phyloP scores from a whole-genome alignment of 2,113 vertebrate genomes.

The Misgurnus mizolepis region DNA sequence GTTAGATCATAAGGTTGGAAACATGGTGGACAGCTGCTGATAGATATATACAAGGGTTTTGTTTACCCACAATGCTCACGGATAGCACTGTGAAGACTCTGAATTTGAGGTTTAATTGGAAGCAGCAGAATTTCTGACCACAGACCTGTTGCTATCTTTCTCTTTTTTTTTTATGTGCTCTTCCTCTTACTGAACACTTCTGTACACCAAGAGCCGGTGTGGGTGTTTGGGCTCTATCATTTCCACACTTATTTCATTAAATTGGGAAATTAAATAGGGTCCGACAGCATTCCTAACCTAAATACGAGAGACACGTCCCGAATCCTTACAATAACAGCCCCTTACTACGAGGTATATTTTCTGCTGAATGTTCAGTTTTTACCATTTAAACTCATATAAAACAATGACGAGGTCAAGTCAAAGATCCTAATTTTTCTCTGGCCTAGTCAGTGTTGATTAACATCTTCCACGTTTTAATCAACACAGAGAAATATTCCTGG shows the following conservation, averaged over 20 bases:
- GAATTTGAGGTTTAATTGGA: not conserved
- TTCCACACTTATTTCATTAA: constrained; percentile 9
- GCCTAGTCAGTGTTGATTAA: constrained; percentile 54
- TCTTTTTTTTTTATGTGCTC: not conserved
- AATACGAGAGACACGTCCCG: constrained; percentile 28
- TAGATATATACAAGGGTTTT: not conserved
- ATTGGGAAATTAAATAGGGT: constrained; percentile 32
- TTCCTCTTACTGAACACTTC: not conserved
- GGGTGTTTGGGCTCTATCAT: constrained; percentile 12
- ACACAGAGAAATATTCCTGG: constrained; percentile 47
- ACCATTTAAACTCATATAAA: constrained; percentile 41
- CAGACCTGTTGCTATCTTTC: too few relatives aligned
- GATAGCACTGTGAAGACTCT: not conserved
- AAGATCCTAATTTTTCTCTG: constrained; percentile 39
- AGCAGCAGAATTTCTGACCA: too few relatives aligned
- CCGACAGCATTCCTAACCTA: constrained; percentile 41
- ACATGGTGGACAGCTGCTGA: not conserved
- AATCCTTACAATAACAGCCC: constrained; percentile 45
- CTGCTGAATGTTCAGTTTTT: constrained; percentile 32
- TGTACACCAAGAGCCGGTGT: not conserved
- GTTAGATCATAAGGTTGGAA: not conserved
- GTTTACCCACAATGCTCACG: constrained; percentile 22
- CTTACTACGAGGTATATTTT: constrained; percentile 29
- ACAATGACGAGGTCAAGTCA: constrained; percentile 25
- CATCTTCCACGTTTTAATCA: constrained; percentile 55